Conservation (phyloP, 1,140 invertebrate species). For the Ceratina australensis region DNA sequence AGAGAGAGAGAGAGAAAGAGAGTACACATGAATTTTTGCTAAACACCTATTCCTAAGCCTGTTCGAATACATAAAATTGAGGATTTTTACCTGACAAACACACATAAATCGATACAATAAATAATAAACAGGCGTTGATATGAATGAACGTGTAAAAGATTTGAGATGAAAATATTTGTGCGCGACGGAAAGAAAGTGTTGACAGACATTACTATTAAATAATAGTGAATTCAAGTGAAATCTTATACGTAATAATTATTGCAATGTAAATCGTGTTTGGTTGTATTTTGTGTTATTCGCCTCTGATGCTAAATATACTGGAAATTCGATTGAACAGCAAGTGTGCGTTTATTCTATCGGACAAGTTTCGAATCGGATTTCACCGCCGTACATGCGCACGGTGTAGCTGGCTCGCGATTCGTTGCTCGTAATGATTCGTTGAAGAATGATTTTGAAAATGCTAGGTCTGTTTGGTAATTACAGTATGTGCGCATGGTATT, state of each 20-base stretch:
- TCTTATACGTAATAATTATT: slow-evolving; percentile 71
- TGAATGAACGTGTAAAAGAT: slow-evolving; percentile 24
- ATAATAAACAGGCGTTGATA: slow-evolving; percentile 20
- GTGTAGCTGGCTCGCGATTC: neutral
- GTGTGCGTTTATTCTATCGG: neutral
- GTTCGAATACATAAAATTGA: slow-evolving; percentile 17
- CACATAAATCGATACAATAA: slow-evolving; percentile 20
- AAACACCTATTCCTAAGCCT: slow-evolving; percentile 30
- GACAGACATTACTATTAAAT: slow-evolving; percentile 58
- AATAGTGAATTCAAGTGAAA: slow-evolving; percentile 64
- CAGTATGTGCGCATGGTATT: slow-evolving; percentile 2
- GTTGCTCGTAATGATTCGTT: neutral
- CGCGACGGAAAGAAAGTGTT: slow-evolving; percentile 45
- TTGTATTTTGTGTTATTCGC: slow-evolving; percentile 73
- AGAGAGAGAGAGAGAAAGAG: no score
- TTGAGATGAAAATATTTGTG: slow-evolving; percentile 39
- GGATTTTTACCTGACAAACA: slow-evolving; percentile 54
- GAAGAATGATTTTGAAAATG: slow-evolving; percentile 41
- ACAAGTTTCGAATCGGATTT: slow-evolving; percentile 15
- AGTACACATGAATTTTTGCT: slow-evolving; percentile 28
- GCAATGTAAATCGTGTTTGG: slow-evolving; percentile 72
- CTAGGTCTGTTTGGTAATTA: neutral
- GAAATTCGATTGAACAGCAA: slow-evolving; percentile 65
- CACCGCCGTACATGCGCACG: neutral
- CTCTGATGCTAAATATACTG: slow-evolving; percentile 74